A percentile compares a stretch with the other conserved stretches of the same genome.
These are phyloP conservation scores for Lutjanus argentimaculatus DNA, from an alignment of 2,797 vertebrate species.

Conservation along the genomic window DNA sequence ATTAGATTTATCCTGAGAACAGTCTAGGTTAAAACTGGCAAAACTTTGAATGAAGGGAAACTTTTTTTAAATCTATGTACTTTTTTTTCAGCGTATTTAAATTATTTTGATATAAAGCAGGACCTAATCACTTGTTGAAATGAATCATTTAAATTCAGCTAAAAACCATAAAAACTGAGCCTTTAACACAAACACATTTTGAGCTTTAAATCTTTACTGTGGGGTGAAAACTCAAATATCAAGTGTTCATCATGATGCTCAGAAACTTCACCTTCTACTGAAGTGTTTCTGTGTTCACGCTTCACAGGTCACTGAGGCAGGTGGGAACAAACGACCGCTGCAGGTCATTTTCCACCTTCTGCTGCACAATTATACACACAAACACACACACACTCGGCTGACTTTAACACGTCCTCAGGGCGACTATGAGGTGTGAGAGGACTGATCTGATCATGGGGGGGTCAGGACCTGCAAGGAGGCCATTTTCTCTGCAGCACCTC, in stretches of 20 bases:
- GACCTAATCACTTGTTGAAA: too few species aligned
- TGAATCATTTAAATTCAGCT: too few species aligned
- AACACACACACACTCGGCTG: background rate
- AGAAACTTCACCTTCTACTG: background rate
- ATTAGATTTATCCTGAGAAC: too few species aligned
- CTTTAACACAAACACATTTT: background rate
- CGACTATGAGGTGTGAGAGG: background rate
- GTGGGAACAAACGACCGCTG: slow-evolving; percentile 15
- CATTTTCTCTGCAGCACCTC: background rate
- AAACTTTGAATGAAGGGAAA: too few species aligned
- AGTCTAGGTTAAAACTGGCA: too few species aligned
- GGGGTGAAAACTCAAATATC: background rate
- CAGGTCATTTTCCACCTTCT: slow-evolving; percentile 48
- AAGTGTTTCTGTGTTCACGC: slow-evolving; percentile 4
- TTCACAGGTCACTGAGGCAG: slow-evolving; percentile 2
- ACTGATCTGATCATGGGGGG: too few species aligned
- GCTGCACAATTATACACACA: background rate
- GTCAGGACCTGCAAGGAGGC: background rate
- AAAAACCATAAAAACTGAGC: too few species aligned
- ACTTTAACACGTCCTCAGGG: slow-evolving; percentile 14
- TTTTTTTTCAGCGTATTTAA: too few species aligned
- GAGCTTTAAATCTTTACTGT: background rate
- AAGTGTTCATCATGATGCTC: too few species aligned
- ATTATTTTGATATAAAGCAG: too few species aligned
- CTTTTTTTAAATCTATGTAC: too few species aligned